A percentile compares a stretch with the other conserved stretches of the same genome.
These are phyloP conservation scores for Zosterops japonicus DNA, from an alignment of 2,113 vertebrate species.

Conservation along the genomic window DNA sequence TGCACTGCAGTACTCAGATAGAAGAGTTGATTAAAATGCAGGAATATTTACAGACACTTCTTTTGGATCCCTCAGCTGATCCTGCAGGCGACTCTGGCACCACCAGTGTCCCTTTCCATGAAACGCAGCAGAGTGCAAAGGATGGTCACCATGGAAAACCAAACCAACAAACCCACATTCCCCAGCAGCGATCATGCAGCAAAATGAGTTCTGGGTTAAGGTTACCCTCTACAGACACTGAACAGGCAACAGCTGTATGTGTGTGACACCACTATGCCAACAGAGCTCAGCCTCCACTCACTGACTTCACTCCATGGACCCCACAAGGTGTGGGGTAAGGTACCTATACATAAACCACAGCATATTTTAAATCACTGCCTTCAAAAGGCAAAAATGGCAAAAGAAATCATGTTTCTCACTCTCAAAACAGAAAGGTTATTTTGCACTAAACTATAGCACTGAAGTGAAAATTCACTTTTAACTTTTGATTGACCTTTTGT, in stretches of 20 bases:
- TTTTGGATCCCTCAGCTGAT: background rate
- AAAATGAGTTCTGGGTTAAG: background rate
- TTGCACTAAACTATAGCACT: background rate
- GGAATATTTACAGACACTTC: background rate
- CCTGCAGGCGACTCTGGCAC: accelerated
- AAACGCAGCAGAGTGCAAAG: background rate
- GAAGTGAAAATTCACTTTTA: background rate
- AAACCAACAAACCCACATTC: background rate
- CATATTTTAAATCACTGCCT: background rate
- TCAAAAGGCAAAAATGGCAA: background rate
- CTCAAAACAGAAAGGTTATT: background rate
- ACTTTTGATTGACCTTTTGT: background rate
- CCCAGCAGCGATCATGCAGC: background rate
- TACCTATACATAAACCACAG: background rate
- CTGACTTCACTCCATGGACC: background rate
- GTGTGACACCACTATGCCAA: background rate
- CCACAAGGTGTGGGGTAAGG: background rate
- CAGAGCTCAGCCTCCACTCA: background rate
- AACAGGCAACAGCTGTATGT: background rate
- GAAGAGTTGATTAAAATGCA: background rate
- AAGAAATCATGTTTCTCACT: background rate
- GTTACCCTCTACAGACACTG: background rate
- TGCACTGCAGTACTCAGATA: too few relatives aligned
- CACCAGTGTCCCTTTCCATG: background rate
- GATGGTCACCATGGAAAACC: background rate